phyloP scores from a whole-genome alignment of 2,797 vertebrate species.

The Apogon hyalosoma region DNA sequence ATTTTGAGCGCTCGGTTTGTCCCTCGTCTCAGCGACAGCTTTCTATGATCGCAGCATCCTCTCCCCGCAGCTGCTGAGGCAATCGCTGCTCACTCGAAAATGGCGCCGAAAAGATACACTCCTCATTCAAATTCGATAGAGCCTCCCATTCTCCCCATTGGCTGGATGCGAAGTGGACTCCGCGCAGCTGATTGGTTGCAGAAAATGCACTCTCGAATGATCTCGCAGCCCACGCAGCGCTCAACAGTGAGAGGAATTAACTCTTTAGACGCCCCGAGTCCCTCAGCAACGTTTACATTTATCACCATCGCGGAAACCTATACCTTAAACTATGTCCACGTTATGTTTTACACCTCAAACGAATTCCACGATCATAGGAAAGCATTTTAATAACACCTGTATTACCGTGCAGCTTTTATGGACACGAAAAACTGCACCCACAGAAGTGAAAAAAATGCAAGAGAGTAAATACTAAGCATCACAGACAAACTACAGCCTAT shows the following conservation, averaged over 20 bases:
- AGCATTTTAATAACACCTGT: background rate
- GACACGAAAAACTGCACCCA: background rate
- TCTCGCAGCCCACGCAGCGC: slow-evolving; percentile 82
- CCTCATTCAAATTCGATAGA: slow-evolving; percentile 99
- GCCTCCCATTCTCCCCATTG: slow-evolving; percentile 88
- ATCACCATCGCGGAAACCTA: slow-evolving; percentile 6
- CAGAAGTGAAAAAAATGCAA: background rate
- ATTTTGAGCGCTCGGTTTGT: slow-evolving; percentile 56
- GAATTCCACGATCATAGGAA: background rate
- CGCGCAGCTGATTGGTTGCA: slow-evolving; percentile 79
- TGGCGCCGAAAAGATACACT: slow-evolving; percentile 97
- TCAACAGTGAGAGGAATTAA: slow-evolving; percentile 67
- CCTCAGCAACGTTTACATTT: slow-evolving; percentile 20
- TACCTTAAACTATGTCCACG: slow-evolving; percentile 38
- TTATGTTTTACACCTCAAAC: background rate
- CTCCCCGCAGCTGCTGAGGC: slow-evolving; percentile 84
- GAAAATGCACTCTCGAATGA: slow-evolving; percentile 86
- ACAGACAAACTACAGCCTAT: background rate
- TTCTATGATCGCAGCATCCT: slow-evolving; percentile 72
- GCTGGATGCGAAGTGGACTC: slow-evolving; percentile 82
- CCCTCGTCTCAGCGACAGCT: slow-evolving; percentile 58
- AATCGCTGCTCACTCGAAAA: slow-evolving; percentile 95
- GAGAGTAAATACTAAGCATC: background rate
- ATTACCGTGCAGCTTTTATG: background rate
- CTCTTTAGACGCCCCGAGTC: slow-evolving; percentile 34